These are phyloP conservation scores for Mythimna vitellina DNA, from an alignment of 2,888 invertebrate species.

Conservation along the genomic window DNA sequence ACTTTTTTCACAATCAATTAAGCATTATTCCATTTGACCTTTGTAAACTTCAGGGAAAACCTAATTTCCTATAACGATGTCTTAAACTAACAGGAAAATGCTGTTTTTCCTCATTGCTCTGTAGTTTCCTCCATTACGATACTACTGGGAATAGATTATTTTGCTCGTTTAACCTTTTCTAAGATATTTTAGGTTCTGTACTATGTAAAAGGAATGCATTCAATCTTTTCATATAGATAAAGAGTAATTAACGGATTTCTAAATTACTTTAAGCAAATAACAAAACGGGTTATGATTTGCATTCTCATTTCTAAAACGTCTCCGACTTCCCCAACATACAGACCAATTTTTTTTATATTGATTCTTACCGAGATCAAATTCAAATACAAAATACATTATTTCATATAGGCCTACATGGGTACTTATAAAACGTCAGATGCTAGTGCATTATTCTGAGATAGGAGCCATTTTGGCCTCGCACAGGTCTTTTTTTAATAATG, in stretches of 20 bases:
- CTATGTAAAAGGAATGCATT: too few species aligned
- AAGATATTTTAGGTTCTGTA: not conserved
- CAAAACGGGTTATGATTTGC: too few species aligned
- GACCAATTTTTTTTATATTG: too few species aligned
- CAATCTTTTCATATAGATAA: too few species aligned
- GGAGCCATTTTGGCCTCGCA: too few species aligned
- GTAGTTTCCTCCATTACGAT: slow-evolving; percentile 8
- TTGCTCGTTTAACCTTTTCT: not conserved
- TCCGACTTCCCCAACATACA: too few species aligned
- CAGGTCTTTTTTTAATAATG: too few species aligned
- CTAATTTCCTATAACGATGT: slow-evolving; percentile 4
- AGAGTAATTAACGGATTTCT: too few species aligned
- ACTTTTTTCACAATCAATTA: slow-evolving; percentile 4
- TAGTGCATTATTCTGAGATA: too few species aligned
- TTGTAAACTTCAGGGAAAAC: not conserved
- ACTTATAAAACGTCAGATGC: not conserved
- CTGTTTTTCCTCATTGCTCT: not conserved
- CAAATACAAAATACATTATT: not conserved
- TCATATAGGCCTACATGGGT: not conserved
- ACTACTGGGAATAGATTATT: slow-evolving; percentile 17
- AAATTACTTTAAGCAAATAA: too few species aligned
- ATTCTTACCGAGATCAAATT: too few species aligned
- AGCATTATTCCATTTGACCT: slow-evolving; percentile 2
- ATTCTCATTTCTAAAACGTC: too few species aligned
- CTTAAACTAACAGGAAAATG: slow-evolving; percentile 31